Evolutionary conservation across 2,113 vertebrate genomes (phyloP), one percentile per base, ranked within the genome.

Genomic region (Gymnorhina tibicen): DNA sequence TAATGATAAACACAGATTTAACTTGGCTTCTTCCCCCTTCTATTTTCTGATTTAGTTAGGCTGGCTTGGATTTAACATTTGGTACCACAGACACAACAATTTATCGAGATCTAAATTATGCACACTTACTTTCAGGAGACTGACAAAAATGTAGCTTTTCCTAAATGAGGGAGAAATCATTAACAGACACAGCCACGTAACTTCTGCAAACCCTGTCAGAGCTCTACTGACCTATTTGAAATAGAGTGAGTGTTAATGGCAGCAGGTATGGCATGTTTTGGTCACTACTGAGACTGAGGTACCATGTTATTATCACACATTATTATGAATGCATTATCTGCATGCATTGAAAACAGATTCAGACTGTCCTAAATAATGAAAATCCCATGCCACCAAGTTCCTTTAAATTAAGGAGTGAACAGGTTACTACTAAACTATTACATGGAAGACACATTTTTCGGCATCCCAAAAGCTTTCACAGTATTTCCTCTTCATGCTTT

Each of bases 361-460:
- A 59, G n/a, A 49, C 6, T 59, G 22, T 14, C 28, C 28, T 32
- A 39, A 60, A 32, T 9, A 78, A 56, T 0, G 4, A 75, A 78
- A 66, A 6, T 0, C 1, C 2, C 13, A 59, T 0, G 1, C 3
- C 39, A 87, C 3, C 16, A 46, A 32, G 7, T 33, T 60, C 47
- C 28, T 49, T 70, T 47, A 87, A 62, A 13, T 28, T 60, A 37
- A 33, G 8, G 9, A 69, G 37, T 24, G 18, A 91, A 63, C 1
- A 53, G 23, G 9, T 56, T 50, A 68, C 19, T 53, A 56, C 27
- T 49, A 53, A 77, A 27, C 13, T 59, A 32, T 22, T 42, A 78
- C 55, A 89, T 6, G 8, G 18, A 56, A 91, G 85, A 59, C 3
- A 6, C 5, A 24, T 14, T 70, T 49, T 70, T 67, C 58, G 70